Conservation (phyloP, 2,888 invertebrate genomes). For the Agrotis exclamationis region DNA sequence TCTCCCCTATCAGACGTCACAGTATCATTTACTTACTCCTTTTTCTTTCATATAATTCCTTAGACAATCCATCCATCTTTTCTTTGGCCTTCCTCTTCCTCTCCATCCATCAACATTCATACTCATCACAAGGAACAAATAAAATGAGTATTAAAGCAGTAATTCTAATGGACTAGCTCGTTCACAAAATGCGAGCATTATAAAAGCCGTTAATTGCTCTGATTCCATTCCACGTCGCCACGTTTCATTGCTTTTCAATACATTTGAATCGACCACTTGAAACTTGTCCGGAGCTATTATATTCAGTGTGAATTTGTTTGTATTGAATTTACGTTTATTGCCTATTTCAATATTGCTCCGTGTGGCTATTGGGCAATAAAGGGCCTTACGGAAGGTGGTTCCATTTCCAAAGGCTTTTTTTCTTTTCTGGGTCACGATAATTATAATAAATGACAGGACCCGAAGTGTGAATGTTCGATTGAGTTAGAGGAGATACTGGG, state of each 20-base stretch:
- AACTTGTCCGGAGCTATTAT: slow-evolving; percentile 49
- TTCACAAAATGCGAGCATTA: slow-evolving; percentile 44
- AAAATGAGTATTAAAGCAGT: slow-evolving; percentile 23
- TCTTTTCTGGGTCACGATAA: slow-evolving; percentile 48
- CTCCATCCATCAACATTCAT: no score
- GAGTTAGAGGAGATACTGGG: slow-evolving; percentile 7
- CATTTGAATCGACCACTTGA: slow-evolving; percentile 62
- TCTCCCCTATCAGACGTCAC: no score
- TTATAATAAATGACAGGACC: slow-evolving; percentile 47
- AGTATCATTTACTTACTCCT: no score
- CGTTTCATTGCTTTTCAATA: slow-evolving; percentile 67
- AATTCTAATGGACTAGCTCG: slow-evolving; percentile 23
- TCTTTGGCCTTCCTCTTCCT: no score
- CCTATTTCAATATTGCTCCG: slow-evolving; percentile 43
- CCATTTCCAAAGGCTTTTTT: slow-evolving; percentile 37
- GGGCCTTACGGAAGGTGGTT: slow-evolving; percentile 14
- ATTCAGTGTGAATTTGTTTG: slow-evolving; percentile 53
- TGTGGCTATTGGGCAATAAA: slow-evolving; percentile 26
- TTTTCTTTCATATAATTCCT: no score
- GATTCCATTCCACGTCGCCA: slow-evolving; percentile 51
- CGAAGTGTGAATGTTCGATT: slow-evolving; percentile 44
- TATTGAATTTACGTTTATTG: slow-evolving; percentile 45
- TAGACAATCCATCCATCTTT: no score
- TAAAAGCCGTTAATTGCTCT: slow-evolving; percentile 58
- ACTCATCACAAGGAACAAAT: slow-evolving; percentile 12